Evolutionary conservation across 2,113 vertebrate genomes (phyloP).

Genomic region (Mirounga angustirostris): DNA sequence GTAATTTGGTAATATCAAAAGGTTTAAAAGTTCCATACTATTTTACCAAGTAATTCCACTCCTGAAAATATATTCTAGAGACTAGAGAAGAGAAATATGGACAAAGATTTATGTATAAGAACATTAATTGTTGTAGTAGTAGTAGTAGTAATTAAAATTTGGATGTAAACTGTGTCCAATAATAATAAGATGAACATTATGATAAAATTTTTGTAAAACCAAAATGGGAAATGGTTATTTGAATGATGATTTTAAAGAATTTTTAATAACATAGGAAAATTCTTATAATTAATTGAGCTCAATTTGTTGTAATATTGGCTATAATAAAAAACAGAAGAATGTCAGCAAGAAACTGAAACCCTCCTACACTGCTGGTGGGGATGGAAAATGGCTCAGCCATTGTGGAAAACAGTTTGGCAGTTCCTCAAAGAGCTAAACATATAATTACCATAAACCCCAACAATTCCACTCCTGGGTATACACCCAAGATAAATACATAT

Average conservation of each 20-base stretch:
- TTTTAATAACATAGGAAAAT: not conserved
- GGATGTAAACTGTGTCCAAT: not conserved
- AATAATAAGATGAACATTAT: slow-evolving; percentile 24
- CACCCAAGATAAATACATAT: not conserved
- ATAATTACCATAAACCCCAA: not conserved
- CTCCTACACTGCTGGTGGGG: not conserved
- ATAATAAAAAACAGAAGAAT: not conserved
- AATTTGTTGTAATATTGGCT: slow-evolving; percentile 40
- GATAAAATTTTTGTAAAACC: slow-evolving; percentile 18
- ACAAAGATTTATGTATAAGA: slow-evolving; percentile 24
- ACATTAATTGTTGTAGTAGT: slow-evolving; percentile 20
- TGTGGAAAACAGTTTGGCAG: not conserved
- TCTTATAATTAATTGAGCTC: slow-evolving; percentile 21
- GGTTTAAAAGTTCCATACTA: slow-evolving; percentile 24
- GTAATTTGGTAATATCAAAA: slow-evolving; percentile 28
- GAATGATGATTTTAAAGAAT: not conserved
- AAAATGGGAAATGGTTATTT: slow-evolving; percentile 17
- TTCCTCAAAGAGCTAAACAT: slow-evolving; percentile 18
- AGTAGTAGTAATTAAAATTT: slow-evolving; percentile 2
- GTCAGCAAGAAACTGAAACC: not conserved
- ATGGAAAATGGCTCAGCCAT: not conserved
- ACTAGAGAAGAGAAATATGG: not conserved
- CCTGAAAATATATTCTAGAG: not conserved
- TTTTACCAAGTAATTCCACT: slow-evolving; percentile 42
- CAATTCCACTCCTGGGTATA: not conserved